Base-by-base conservation (phyloP, 2,797 vertebrate genomes). In the Dryobates pubescens region DNA sequence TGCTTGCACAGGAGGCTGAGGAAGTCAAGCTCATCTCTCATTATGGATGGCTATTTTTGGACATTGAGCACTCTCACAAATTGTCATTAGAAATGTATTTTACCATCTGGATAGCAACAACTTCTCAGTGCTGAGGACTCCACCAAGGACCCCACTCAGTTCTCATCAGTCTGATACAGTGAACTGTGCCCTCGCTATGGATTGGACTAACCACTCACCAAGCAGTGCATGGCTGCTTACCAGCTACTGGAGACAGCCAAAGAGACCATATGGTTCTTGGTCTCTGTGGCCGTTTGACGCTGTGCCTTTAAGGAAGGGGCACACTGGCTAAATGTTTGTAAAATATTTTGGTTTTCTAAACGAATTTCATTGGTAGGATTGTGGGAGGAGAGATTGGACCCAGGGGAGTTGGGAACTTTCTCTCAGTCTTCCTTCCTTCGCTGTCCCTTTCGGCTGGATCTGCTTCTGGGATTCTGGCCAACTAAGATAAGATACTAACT, bases 11-110 rank as follows among this genome's bases (percentile, higher is more conserved):
- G 70, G 7, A 89, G 24, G 45, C 29, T 49, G 70, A 79, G 70
- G 47, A 82, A 69, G 17, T 7, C 49, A 67, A 73, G 79, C 61
- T 85, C 76, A 68, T 56, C 43, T 65, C 73, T 89, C 57, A 20
- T 54, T 54, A 45, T 8, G 19, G 47, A 13, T 83, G 27, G 47
- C 24, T 58, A n/a, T 67, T 83, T 88, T 45, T 57, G 79, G 43
- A 85, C 24, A 9, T 29, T 0, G 1, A 62, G 41, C 0, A 4
- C 38, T 63, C 41, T 62, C 79, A 68, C 0, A 1, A 7, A 2
- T 12, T 19, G 18, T 74, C 18, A 10, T 64, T 47, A 64, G 27
- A 84, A 86, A 22, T 16, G 19, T 17, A 9, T 20, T 58, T 65
- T 80, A 73, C 69, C 32, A 83, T 24, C 56, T 61, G 73, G 65